These are phyloP conservation scores for Heliconius himera DNA, from an alignment of 1,140 invertebrate species.

Conservation along the genomic window DNA sequence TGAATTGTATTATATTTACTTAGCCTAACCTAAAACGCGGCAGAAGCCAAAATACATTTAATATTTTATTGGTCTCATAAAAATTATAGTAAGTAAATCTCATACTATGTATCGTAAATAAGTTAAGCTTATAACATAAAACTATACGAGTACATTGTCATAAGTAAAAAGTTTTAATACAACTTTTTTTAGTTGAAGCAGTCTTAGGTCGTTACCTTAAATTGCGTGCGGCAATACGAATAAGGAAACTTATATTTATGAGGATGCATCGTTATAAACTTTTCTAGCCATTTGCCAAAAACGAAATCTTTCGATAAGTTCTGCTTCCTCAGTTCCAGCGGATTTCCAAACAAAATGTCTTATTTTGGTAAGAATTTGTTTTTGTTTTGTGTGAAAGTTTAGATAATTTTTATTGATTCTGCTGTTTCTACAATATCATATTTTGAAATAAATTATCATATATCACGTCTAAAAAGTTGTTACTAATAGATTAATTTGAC, in stretches of 20 bases:
- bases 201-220: slow-evolving; percentile 32
- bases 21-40: no score
- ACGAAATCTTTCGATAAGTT: slow-evolving; percentile 32
- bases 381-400: not conserved
- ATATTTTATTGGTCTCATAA: not conserved
- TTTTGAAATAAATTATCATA: no score
- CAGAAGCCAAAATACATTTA: no score
- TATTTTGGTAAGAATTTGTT: slow-evolving; percentile 7
- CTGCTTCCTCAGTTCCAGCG: slow-evolving; percentile 18
- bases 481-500: no score
- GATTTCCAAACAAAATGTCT: slow-evolving; percentile 2
- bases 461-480: no score
- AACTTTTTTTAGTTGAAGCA: slow-evolving; percentile 19
- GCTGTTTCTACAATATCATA: not conserved
- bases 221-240: slow-evolving; percentile 17
- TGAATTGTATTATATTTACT: no score
- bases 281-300: slow-evolving; percentile 34
- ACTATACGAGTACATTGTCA: slow-evolving; percentile 33
- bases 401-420: not conserved
- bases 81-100: not conserved
- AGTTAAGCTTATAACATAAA: slow-evolving; percentile 32
- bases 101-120: not conserved
- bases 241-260: slow-evolving; percentile 35
- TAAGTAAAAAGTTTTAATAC: slow-evolving; percentile 37
- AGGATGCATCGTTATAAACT: slow-evolving; percentile 40